A percentile compares a stretch with the other conserved stretches of the same genome.
phyloP scores from a whole-genome alignment of 2,888 invertebrate genomes.

The Brachyptera putata region DNA sequence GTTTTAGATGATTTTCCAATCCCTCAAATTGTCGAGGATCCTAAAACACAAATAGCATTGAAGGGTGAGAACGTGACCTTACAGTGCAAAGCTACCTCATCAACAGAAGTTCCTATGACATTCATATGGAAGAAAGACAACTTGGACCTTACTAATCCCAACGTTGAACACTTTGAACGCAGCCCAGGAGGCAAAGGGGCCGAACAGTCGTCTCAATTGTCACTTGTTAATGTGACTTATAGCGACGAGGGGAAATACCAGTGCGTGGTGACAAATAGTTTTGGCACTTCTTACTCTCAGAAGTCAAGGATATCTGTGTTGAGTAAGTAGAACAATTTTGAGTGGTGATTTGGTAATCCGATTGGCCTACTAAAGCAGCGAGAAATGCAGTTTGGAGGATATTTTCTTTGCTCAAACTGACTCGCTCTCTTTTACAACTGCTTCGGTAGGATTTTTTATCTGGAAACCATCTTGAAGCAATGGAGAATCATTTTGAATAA shows the following conservation, averaged over 20 bases:
- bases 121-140: constrained; percentile 90
- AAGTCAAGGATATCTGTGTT: constrained; percentile 83
- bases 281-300: constrained; percentile 83
- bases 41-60: constrained; percentile 75
- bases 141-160: constrained; percentile 49
- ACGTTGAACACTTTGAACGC: constrained; percentile 37
- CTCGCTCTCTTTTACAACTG: too few species aligned
- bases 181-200: constrained; percentile 54
- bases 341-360: too few species aligned
- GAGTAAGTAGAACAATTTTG: too few species aligned
- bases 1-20: constrained; percentile 71
- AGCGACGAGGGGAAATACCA: constrained; percentile 86
- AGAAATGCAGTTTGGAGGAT: too few species aligned
- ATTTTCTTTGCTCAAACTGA: too few species aligned
- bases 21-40: constrained; percentile 78
- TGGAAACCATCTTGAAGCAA: too few species aligned
- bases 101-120: constrained; percentile 66
- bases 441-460: too few species aligned
- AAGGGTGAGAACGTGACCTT: constrained; percentile 82
- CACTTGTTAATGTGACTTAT: constrained; percentile 71
- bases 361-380: too few species aligned
- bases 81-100: constrained; percentile 77
- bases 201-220: constrained; percentile 59
- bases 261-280: constrained; percentile 84
- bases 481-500: too few species aligned